Evolutionary conservation across 2,888 invertebrate species (phyloP).

Genomic region (Junonia oenone): DNA sequence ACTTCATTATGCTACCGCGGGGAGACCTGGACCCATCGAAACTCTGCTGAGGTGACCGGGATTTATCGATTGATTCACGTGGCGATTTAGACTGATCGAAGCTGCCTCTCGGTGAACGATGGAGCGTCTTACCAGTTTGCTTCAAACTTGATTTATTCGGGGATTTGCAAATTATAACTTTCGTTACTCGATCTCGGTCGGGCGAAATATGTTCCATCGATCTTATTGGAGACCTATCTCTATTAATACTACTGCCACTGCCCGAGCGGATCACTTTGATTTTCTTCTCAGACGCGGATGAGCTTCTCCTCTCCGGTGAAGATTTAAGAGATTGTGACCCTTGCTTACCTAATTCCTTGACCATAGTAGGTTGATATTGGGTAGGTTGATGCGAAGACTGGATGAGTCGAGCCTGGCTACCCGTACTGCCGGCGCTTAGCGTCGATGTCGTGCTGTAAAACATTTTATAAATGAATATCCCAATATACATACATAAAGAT

Average conservation of each 20-base stretch:
- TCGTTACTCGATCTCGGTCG: constrained; percentile 68
- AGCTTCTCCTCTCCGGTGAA: constrained; percentile 62
- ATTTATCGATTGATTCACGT: constrained; percentile 78
- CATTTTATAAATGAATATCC: not conserved
- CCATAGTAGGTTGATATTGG: constrained; percentile 92
- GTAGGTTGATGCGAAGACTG: constrained; percentile 96
- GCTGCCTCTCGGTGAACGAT: constrained; percentile 78
- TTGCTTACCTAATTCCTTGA: constrained; percentile 93
- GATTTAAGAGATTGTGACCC: constrained; percentile 76
- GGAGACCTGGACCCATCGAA: constrained; percentile 74
- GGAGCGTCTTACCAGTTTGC: constrained; percentile 58
- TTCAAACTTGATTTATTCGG: constrained; percentile 72
- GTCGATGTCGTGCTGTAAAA: constrained; percentile 93
- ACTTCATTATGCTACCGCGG: constrained; percentile 72
- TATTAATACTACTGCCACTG: constrained; percentile 71
- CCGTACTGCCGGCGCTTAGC: constrained; percentile 94
- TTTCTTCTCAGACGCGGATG: constrained; percentile 50
- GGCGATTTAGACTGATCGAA: constrained; percentile 73
- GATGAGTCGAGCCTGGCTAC: constrained; percentile 94
- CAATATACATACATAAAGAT: not conserved
- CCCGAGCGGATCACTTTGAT: constrained; percentile 76
- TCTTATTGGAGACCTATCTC: constrained; percentile 66
- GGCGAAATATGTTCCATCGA: constrained; percentile 51
- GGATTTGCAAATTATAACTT: constrained; percentile 73
- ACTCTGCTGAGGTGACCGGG: constrained; percentile 78